phyloP scores from a whole-genome alignment of 2,113 vertebrate genomes.

The Phaethon lepturus region DNA sequence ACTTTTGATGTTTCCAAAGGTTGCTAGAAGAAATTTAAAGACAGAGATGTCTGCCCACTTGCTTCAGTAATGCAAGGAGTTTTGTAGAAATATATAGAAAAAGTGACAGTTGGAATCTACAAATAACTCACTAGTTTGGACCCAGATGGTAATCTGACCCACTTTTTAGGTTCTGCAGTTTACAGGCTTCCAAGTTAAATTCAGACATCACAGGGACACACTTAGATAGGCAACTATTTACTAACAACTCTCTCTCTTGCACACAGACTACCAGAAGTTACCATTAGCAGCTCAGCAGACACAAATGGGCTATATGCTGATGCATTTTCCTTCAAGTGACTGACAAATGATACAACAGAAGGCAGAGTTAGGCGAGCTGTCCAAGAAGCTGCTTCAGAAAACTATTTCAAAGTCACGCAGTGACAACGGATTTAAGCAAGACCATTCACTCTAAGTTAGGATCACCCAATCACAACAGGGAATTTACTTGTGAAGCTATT shows the following conservation, averaged over 20 bases:
- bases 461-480: neutral
- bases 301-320: neutral
- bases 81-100: neutral
- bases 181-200: neutral
- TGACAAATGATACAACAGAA: neutral
- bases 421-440: neutral
- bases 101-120: neutral
- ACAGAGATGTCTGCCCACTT: neutral
- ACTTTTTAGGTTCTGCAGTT: neutral
- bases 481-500: neutral
- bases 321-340: neutral
- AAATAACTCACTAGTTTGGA: neutral
- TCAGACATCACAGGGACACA: neutral
- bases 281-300: neutral
- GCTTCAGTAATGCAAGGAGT: neutral
- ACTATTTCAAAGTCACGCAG: neutral
- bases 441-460: neutral
- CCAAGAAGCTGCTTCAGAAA: neutral
- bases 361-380: neutral
- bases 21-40: constrained; percentile 81
- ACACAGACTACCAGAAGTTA: neutral
- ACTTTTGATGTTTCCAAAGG: constrained; percentile 98
- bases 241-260: neutral
- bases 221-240: neutral
- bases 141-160: accelerated